Base-by-base conservation (phyloP, 1,140 invertebrate genomes). In the Drosophila repleta region DNA sequence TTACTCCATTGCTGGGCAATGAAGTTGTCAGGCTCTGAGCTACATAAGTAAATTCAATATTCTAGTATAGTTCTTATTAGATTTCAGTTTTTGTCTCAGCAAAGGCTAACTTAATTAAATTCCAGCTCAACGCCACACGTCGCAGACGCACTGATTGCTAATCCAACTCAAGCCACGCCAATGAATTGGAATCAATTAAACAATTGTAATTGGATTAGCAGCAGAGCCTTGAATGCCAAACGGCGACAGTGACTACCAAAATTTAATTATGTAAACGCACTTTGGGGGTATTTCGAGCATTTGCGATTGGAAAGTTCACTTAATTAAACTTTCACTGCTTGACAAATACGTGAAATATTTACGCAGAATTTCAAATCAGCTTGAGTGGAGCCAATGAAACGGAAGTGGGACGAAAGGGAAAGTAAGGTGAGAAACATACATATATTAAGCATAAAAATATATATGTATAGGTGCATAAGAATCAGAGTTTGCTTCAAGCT, bases 281-380 rank as follows among this genome's bases (percentile, higher is more conserved):
- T 29, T 17, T 32, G 29, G 15, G 24, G 26, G 43, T 35, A 11
- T 41, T 21, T 5, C 6, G 45, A 20, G 32, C 29, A 26, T 48
- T 57, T 20, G 15, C 35, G 46, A 17, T 53, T 60, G 26, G 37
- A 17, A 66, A 75, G 57, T 67, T 80, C 67, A 81, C 85, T 85
- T 65, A 78, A 87, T 84, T 84, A 77, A 84, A 77, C 81, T 84
- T 85, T 81, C 83, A 67, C 61, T 75, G 63, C 64, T 79, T 67
- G 63, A 65, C 79, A 78, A 76, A 67, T 70, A 53, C 60, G 43
- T 55, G 45, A 66, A 67, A 68, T 68, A 68, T 61, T 56, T 68
- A 43, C 63, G 49, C 49, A 17, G 17, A 46, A 26, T 48, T 29
- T 56, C 53, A 79, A 80, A 76, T 76, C 58, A 71, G 74, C 56